Base-by-base conservation (phyloP, 2,888 invertebrate species). In the Maniola hyperantus region DNA sequence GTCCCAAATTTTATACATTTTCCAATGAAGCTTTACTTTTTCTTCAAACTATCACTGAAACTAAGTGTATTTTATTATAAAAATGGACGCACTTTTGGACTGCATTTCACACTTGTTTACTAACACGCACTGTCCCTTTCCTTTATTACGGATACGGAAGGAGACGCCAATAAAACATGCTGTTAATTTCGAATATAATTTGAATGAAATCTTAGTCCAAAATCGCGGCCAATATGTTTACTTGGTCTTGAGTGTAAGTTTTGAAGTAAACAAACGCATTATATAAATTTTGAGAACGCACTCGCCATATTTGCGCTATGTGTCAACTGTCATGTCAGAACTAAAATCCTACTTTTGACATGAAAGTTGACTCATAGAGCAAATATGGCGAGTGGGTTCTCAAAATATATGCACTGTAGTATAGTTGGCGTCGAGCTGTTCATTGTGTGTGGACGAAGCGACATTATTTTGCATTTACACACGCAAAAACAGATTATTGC, bases 211-310 rank as follows among this genome's bases (percentile, higher is more conserved):
- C 6, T 20, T 26, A 62, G 53, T 62, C 60, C 42, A 6, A 36
- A 64, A 58, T 59, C 61, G 54, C 50, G 59, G 54, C 55, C 34
- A 59, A 44, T 53, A 53, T 62, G 78, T 77, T 79, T 81, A 84
- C 79, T 83, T 15, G 13, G 39, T 36, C 18, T 55, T 7, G 57
- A 57, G 36, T 13, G 20, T 11, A 15, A 57, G 20, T 57, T 42
- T 20, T 57, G 10, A 57, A 42, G 15, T 54, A 34, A 54, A 34
- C n/a, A 7, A 34, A 54, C 6, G 7, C n/a, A 15, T 53, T 6
- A 50, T 26, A 26, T 26, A 26, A 26, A 26, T 26, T 26, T 26
- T 26, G 4, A 26, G 26, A 4, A 26, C 26, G 26, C 26, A 26
- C 4, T 26, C 4, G 26, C 26, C 26, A 26, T 26, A 26, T 26